These are phyloP conservation scores for Centropristis striata DNA, from an alignment of 2,113 vertebrate species.

Conservation along the genomic window DNA sequence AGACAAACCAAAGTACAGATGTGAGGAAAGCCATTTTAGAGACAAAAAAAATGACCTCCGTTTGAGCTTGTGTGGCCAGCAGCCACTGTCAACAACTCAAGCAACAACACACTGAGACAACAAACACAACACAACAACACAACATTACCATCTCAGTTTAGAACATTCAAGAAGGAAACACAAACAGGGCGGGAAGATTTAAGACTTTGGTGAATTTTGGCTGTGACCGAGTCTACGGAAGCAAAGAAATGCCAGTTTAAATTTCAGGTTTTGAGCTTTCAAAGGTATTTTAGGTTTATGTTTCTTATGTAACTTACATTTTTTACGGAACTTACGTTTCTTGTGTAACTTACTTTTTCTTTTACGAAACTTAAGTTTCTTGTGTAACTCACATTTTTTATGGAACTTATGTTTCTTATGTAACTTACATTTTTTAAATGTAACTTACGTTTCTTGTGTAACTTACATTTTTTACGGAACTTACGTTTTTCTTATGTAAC, in stretches of 20 bases:
- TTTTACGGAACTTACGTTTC: no score
- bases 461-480: no score
- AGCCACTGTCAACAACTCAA: conserved; percentile 92
- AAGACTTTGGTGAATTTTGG: not conserved
- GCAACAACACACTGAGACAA: conserved; percentile 78
- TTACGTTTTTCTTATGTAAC: no score
- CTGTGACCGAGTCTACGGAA: not conserved
- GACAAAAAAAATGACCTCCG: conserved; percentile 88
- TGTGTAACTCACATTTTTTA: no score
- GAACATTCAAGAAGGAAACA: conserved; percentile 13
- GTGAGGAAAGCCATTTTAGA: conserved; percentile 86
- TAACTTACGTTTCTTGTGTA: no score
- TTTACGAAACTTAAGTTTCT: no score
- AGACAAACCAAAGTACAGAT: conserved; percentile 69
- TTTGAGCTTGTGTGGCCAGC: conserved; percentile 89
- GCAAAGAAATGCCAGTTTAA: not conserved
- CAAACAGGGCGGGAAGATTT: conserved; percentile 24
- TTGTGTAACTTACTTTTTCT: no score
- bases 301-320: no score
- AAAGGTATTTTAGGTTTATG: no score
- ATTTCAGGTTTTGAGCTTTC: not conserved
- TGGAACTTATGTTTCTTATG: no score
- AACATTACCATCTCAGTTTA: not conserved
- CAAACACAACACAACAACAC: conserved; percentile 87
- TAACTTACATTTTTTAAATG: no score